Evolutionary conservation across 1,140 invertebrate species (phyloP), one percentile per base, ranked within the genome.

Genomic region (Triops longicaudatus): DNA sequence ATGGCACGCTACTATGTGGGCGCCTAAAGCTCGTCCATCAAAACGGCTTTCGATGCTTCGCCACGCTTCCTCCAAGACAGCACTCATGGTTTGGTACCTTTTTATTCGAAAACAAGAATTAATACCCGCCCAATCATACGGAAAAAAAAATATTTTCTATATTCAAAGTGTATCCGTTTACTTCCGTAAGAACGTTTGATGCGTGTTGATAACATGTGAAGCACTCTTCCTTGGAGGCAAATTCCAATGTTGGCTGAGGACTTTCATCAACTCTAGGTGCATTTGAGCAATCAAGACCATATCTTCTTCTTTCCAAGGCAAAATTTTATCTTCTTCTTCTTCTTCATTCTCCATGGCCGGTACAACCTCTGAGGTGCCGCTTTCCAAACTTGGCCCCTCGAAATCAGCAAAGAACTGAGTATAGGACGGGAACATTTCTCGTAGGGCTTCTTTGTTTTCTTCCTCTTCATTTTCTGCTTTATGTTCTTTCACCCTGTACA

Each of bases 401-500:
- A 63, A 63, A 63, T 63, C 50, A 63, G 50, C 43, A 27, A 78
- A 78, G 11, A 76, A 75, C 10, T 27, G 37, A 12, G 72, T 72
- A 50, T 78, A 78, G 5, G 78, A 76, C 50, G 78, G 78, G 75
- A 78, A 78, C 27, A 73, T 75, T 73, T 76, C 50, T 17, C 74
- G 50, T 28, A 76, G 12, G 17, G 74, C 74, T 72, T 76, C 63
- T 72, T 76, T 44, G 22, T 73, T 72, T 26, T 71, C 74, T 27
- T 41, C 73, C 6, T 63, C 50, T 17, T 63, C 50, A 63, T 63
- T 63, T 63, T 63, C 50, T 6, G 50, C 50, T 6, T 76, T 72
- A 17, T 78, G 75, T 12, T 63, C 41, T 27, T 78, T 73, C 27
- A 75, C 76, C 71, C 75, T 94, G 41, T 90, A 93, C 77, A 97